Conservation (phyloP, 2,888 invertebrate species). For the Campoletis raptor region DNA sequence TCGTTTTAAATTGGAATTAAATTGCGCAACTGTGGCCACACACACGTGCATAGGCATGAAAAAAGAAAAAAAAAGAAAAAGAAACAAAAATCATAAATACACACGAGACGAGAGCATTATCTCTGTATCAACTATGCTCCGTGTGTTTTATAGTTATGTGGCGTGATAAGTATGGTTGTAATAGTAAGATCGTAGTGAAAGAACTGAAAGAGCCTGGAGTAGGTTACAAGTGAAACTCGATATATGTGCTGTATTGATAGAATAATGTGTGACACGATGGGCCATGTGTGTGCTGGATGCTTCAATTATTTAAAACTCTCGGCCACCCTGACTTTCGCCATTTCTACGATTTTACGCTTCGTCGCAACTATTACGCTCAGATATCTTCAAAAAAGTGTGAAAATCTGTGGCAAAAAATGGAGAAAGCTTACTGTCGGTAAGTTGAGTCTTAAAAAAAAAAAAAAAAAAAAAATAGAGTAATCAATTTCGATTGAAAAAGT, state of each 20-base stretch:
- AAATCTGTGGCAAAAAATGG: neutral
- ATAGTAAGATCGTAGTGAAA: conserved; percentile 15
- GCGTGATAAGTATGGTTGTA: conserved; percentile 9
- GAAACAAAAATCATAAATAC: conserved; percentile 1
- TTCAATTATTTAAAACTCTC: conserved; percentile 59
- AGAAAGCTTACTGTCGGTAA: neutral
- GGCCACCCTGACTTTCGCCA: conserved; percentile 52
- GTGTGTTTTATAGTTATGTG: conserved; percentile 33
- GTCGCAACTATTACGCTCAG: neutral
- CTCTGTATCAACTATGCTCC: conserved; percentile 22
- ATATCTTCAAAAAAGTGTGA: neutral
- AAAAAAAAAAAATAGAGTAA: neutral
- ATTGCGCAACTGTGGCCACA: conserved; percentile 46
- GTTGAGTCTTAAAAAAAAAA: neutral
- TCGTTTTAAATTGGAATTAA: conserved; percentile 41
- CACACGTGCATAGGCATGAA: neutral
- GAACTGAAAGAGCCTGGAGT: conserved; percentile 19
- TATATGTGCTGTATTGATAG: neutral
- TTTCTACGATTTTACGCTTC: conserved; percentile 33
- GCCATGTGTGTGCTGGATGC: conserved; percentile 60
- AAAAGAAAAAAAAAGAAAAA: too few relatives aligned
- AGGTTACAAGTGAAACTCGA: conserved; percentile 36
- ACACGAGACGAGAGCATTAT: conserved; percentile 20
- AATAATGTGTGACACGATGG: conserved; percentile 26
- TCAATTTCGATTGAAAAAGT: neutral